A percentile compares a stretch with the other conserved stretches of the same genome.
These are phyloP conservation scores for Muscicapa adusta DNA, from an alignment of 2,113 vertebrate species.

Conservation along the genomic window DNA sequence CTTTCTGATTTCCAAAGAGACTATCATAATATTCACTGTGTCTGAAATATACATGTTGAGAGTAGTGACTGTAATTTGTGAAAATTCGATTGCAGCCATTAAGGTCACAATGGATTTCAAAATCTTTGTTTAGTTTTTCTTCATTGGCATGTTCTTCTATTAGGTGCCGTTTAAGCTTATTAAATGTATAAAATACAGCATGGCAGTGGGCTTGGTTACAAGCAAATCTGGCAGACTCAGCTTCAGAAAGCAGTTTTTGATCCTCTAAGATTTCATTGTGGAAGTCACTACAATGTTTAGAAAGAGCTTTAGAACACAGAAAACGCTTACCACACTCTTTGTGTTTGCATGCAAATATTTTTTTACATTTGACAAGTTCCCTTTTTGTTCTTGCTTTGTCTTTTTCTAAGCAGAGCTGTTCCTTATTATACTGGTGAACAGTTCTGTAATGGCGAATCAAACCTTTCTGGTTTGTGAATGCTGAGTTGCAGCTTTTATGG, in stretches of 20 bases:
- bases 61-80: constrained; percentile 80
- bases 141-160: constrained; percentile 74
- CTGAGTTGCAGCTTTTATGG: constrained; percentile 88
- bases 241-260: constrained; percentile 72
- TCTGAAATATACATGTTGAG: constrained; percentile 84
- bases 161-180: constrained; percentile 86
- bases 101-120: constrained; percentile 83
- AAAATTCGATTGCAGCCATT: constrained; percentile 87
- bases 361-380: constrained; percentile 81
- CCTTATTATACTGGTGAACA: constrained; percentile 90
- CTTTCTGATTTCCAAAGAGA: constrained; percentile 67
- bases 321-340: constrained; percentile 84
- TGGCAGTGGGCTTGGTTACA: constrained; percentile 87
- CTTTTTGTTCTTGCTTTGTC: constrained; percentile 82
- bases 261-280: constrained; percentile 75
- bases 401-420: constrained; percentile 89
- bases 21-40: constrained; percentile 85
- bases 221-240: constrained; percentile 78
- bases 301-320: constrained; percentile 75
- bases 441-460: constrained; percentile 90
- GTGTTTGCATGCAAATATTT: constrained; percentile 81
- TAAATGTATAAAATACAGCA: constrained; percentile 86
- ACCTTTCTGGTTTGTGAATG: constrained; percentile 88
- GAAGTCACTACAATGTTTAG: constrained; percentile 80
- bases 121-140: constrained; percentile 75